Evolutionary conservation across 30 jellyfish, hydroid and myxozoan species (phyloP), one percentile per base, ranked within the genome.

Genomic region (Cassiopea xamachana): DNA sequence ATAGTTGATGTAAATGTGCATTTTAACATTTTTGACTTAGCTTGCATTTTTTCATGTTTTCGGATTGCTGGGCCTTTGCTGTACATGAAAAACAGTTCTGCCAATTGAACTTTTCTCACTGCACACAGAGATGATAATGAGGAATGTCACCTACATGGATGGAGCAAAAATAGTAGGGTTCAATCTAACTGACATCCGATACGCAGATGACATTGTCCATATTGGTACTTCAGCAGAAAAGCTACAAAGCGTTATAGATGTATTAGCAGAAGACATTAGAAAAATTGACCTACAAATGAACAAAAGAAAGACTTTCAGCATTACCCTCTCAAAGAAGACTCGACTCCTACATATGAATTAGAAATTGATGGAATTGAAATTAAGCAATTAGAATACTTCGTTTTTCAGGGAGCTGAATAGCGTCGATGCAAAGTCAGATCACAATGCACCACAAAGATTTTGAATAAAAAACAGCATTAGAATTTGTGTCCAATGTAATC

Each of bases 201-300:
- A 84, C 83, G 92, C 92, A 74, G 61, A 84, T 74, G 92, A 84
- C 27, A 84, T 87, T 18, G 87, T 78, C 77, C 71, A 1, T 48
- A 69, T 83, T 1, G 92, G 76, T 10, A 62, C 0, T 46, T 84
- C 92, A 84, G 92, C 51, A 72, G 92, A 84, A 84, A 87, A 84
- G 88, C 87, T 84, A 73, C 92, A 48, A 84, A 17, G 46, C 71
- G 1, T 73, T 77, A 70, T 51, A 10, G 79, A 84, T 69, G 73
- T 84, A 84, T 70, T 69, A 51, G 79, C 87, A 18, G 82, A 61
- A n/a, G 90, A 6, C 60, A 82, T 82, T 27, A 62, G 72, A 82
- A 27, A 67, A 61, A 2, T 82, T 82, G 90, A 73, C 90, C 81
- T 77, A 55, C 62, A 60, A 55, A 80, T 12, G 14, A 60, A 80